Evolutionary conservation across 2,888 invertebrate genomes (phyloP), one percentile per base, ranked within the genome.

Genomic region (Drosophila leonis): DNA sequence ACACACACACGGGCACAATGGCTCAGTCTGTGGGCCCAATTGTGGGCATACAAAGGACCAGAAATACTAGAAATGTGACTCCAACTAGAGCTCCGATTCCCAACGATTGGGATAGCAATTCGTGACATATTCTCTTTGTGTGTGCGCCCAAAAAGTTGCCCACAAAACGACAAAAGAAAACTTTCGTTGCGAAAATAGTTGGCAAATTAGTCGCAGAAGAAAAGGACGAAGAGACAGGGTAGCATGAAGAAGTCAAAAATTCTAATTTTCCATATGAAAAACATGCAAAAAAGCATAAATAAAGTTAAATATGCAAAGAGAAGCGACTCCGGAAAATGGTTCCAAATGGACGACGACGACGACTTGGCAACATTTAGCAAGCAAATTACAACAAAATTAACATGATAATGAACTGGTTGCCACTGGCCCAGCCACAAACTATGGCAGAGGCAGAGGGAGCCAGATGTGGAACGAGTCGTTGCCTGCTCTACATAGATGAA

Each of bases 361-460:
- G 73, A 73, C 83, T 89, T 87, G 87, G 89, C 87, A 87, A 87
- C 87, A 89, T 87, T 87, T 87, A 89, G 89, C 87, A 84, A 78
- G 87, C 87, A 87, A 87, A 87, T 87, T 87, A 87, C 87, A 87
- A 83, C 87, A 89, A 87, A 87, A 87, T 87, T 87, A 87, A 89
- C 89, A 87, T 87, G 89, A 87, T 89, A 87, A 87, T 87, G 89
- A 87, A 89, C 85, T 85, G 81, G 59, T 48, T 48, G 59, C 35
- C 57, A n/a, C 57, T 42, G 56, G 33, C 57, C n/a, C 33, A 27
- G 62, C 73, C 57, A 42, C 67, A 68, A 68, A 66, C 51, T 24
- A 37, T n/a, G 54, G 37, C 18, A 15, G 24, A 20, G 33, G 37
- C n/a, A 9, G n/a, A 15, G 10, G 24, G 9, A 9, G 2, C 4